Conservation (phyloP, 2,113 vertebrate genomes). For the Piliocolobus tephrosceles region DNA sequence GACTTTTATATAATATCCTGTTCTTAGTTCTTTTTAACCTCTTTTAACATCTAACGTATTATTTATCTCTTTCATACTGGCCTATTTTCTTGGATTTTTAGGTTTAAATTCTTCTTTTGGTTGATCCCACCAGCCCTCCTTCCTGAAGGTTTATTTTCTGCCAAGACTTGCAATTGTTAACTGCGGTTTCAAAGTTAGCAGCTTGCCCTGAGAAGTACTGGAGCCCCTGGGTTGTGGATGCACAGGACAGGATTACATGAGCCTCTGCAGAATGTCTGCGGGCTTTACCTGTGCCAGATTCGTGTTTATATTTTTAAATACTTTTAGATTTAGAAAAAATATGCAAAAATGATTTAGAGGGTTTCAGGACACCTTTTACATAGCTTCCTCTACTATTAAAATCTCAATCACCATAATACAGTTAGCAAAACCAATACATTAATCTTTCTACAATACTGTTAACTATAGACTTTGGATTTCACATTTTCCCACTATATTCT, state of each 20-base stretch:
- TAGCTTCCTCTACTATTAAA: not conserved
- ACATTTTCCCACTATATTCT: not conserved
- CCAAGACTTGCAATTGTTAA: not conserved
- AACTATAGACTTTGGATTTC: not conserved
- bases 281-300: not conserved
- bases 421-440: not conserved
- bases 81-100: not conserved
- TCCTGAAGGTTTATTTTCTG: not conserved
- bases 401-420: not conserved
- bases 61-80: not conserved
- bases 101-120: not conserved
- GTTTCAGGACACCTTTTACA: not conserved
- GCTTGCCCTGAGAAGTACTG: fast-evolving
- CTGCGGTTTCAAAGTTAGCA: not conserved
- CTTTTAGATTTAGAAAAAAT: not conserved
- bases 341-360: not conserved
- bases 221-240: not conserved
- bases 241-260: not conserved
- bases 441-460: not conserved
- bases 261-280: not conserved
- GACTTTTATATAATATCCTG: not conserved
- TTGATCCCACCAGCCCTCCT: not conserved
- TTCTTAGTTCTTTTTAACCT: not conserved
- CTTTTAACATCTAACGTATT: not conserved
- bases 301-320: not conserved